These are phyloP conservation scores for Rhagophthalmus giganteus DNA, from an alignment of 2,888 invertebrate species.

Conservation along the genomic window DNA sequence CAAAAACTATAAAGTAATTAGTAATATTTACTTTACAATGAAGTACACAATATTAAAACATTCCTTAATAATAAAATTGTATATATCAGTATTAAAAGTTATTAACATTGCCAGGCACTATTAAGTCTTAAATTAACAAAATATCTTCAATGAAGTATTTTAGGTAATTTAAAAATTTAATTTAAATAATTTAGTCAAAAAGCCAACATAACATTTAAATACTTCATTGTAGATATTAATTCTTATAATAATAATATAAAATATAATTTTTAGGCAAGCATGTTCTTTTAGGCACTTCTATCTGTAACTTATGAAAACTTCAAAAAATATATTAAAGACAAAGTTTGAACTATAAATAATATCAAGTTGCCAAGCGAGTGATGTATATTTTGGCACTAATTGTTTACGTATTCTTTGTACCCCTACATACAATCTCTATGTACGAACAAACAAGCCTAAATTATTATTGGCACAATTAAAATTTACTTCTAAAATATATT, in stretches of 20 bases:
- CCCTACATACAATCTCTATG: conserved; percentile 13
- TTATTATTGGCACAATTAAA: conserved; percentile 41
- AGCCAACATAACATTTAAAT: background rate
- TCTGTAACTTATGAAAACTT: background rate
- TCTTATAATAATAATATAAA: background rate
- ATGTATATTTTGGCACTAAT: conserved; percentile 20
- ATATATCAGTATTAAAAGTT: conserved; percentile 1
- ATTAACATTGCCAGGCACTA: conserved; percentile 13
- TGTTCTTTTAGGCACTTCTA: conserved; percentile 6
- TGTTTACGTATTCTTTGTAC: conserved; percentile 20
- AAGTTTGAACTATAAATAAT: too few species aligned
- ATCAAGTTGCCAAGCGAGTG: too few species aligned
- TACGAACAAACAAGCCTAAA: conserved; percentile 35
- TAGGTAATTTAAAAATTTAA: background rate
- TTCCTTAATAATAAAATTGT: conserved; percentile 19
- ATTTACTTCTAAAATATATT: conserved; percentile 34
- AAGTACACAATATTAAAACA: conserved; percentile 23
- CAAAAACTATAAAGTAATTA: conserved; percentile 14
- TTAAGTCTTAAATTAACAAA: conserved; percentile 19
- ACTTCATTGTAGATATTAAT: background rate
- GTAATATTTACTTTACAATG: conserved; percentile 28
- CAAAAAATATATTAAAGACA: too few species aligned
- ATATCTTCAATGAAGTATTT: background rate
- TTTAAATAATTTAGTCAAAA: background rate
- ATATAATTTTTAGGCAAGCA: conserved; percentile 1